These are phyloP conservation scores for Cheirogaleus medius DNA, from an alignment of 2,113 vertebrate species.

Conservation along the genomic window DNA sequence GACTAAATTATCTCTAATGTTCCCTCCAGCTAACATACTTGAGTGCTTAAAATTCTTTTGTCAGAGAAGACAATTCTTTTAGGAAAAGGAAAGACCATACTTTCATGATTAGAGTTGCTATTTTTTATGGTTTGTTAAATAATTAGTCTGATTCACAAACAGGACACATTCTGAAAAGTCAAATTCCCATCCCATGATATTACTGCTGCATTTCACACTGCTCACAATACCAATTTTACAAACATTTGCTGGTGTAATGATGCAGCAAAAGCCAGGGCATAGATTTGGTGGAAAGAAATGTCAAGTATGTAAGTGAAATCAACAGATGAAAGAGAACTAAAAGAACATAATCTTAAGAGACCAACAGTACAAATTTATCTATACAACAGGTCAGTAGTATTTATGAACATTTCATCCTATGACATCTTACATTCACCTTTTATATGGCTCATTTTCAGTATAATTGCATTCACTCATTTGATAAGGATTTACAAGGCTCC, in stretches of 20 bases:
- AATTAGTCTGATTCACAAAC: conserved; percentile 1
- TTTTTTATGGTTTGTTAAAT: conserved; percentile 22
- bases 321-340: background rate
- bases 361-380: background rate
- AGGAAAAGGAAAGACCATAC: background rate
- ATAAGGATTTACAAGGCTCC: background rate
- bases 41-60: background rate
- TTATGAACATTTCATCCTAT: background rate
- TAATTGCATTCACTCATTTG: background rate
- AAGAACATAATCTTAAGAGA: background rate
- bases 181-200: background rate
- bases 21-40: background rate
- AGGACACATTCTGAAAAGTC: background rate
- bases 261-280: background rate
- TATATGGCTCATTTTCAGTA: background rate
- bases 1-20: background rate
- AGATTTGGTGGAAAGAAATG: background rate
- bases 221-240: background rate
- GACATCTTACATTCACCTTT: background rate
- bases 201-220: background rate
- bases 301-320: background rate
- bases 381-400: background rate
- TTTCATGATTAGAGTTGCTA: background rate
- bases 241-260: background rate
- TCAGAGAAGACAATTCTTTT: background rate